Evolutionary conservation across 2,888 invertebrate species (phyloP), one percentile per base, ranked within the genome.

Genomic region (Cheilosia impressa): DNA sequence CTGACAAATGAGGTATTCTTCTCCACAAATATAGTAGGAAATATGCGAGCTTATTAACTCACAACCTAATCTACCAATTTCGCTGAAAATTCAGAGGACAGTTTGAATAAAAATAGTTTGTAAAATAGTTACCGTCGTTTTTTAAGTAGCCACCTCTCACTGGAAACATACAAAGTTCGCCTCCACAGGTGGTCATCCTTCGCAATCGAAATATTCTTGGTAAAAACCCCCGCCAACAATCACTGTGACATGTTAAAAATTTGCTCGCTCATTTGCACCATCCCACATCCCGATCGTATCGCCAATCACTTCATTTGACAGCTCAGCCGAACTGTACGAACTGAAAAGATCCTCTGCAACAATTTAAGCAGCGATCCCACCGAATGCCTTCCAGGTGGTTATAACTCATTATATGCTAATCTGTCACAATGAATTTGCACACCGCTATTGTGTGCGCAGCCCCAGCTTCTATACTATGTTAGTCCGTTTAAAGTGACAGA

Each of bases 321-420:
- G 9, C 10, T 1, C 7, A 47, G 10, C 9, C 6, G 19, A 47
- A 45, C 6, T 17, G 3, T 7, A 17, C 45, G 45, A 17, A 19
- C 19, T 17, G 0, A 76, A 73, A 76, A 57, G 41, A 81, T 66
- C 50, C 55, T 53, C 65, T 53, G 80, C 66, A 66, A 55, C 72
- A 52, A 62, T 66, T 82, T 47, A 66, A 77, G 65, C 31, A 72
- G 27, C 53, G 66, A 77, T 72, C 19, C 65, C 57, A 13, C 62
- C 58, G 22, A 69, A 73, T 75, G 79, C 84, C 84, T 84, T 75
- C 84, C 65, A 80, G 84, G 84, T 84, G 84, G 79, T 79, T 84
- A 84, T 80, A 84, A 84, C 79, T 84, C 84, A 85, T 85, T 85
- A 85, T 66, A 81, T 85, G 76, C 71, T 85, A 85, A 85, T 85